Conservation (phyloP, 2,797 vertebrate genomes). For the Nyctalus aviator region DNA sequence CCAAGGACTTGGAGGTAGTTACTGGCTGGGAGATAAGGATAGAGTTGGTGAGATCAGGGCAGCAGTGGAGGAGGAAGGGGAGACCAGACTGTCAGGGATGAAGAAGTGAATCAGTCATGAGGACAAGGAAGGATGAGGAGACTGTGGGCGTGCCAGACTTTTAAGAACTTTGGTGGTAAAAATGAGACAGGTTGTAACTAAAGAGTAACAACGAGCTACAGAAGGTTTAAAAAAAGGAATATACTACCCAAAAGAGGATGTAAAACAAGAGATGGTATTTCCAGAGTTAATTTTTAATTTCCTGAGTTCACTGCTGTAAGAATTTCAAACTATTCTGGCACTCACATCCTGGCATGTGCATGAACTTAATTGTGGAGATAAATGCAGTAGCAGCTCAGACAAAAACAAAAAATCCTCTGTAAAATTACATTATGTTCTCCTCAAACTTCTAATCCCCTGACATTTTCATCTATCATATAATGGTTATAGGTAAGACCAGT, state of each 20-base stretch:
- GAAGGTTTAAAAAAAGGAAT: constrained; percentile 71
- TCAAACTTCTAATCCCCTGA: constrained; percentile 37
- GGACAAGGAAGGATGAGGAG: not conserved
- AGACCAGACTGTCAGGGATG: not conserved
- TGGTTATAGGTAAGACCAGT: constrained; percentile 70
- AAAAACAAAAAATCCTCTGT: constrained; percentile 83
- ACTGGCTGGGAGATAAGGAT: not conserved
- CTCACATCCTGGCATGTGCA: constrained; percentile 69
- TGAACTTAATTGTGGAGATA: constrained; percentile 78
- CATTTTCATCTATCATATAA: not conserved
- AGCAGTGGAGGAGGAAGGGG: not conserved
- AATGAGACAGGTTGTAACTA: constrained; percentile 31
- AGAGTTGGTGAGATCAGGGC: not conserved
- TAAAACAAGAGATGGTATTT: constrained; percentile 83
- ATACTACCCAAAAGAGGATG: constrained; percentile 76
- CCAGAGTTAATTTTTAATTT: constrained; percentile 89
- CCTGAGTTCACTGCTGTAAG: constrained; percentile 83
- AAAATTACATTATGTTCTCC: constrained; percentile 75
- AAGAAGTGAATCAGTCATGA: not conserved
- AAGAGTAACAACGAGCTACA: constrained; percentile 6
- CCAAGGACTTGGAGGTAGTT: not conserved
- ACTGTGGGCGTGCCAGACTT: not conserved
- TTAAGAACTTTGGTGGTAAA: not conserved
- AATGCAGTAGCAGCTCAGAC: constrained; percentile 82
- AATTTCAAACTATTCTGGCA: constrained; percentile 82